A percentile compares a stretch with the other conserved stretches of the same genome.
Conservation (phyloP, 1,140 invertebrate genomes). For the Drosophila tropicalis region DNA sequence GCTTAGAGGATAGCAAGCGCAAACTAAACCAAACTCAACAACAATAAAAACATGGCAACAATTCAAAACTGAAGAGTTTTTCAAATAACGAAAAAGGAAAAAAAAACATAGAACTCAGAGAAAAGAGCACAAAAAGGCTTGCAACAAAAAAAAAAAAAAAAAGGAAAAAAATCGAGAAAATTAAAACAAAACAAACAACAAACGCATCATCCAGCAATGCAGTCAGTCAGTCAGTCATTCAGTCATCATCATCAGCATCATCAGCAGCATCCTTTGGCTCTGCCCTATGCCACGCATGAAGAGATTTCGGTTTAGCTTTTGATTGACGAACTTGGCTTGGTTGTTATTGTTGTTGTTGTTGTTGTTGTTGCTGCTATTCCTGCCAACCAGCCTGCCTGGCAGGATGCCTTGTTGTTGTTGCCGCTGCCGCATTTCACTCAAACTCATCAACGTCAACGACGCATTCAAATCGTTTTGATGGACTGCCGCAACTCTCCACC, state of each 20-base stretch:
- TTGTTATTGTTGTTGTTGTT: slow-evolving; percentile 41
- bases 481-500: slow-evolving; percentile 48
- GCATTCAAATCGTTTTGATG: slow-evolving; percentile 83
- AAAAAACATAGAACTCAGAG: slow-evolving; percentile 30
- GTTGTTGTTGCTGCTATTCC: slow-evolving; percentile 32
- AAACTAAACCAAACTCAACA: slow-evolving; percentile 81
- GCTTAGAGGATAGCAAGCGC: slow-evolving; percentile 65
- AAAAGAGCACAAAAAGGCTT: slow-evolving; percentile 38
- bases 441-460: slow-evolving; percentile 82
- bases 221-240: slow-evolving; percentile 25
- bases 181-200: slow-evolving; percentile 82
- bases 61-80: slow-evolving; percentile 83
- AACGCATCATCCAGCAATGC: slow-evolving; percentile 58
- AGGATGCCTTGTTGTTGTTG: slow-evolving; percentile 30
- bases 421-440: slow-evolving; percentile 74
- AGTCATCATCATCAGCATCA: slow-evolving; percentile 36
- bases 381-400: slow-evolving; percentile 11
- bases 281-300: slow-evolving; percentile 69
- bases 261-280: slow-evolving; percentile 67
- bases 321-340: slow-evolving; percentile 73
- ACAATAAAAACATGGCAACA: slow-evolving; percentile 82
- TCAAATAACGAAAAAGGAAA: slow-evolving; percentile 78
- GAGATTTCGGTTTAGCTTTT: slow-evolving; percentile 81
- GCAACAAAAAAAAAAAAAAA: slow-evolving; percentile 35
- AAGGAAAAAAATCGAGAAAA: slow-evolving; percentile 71